Conservation (phyloP, 1,140 invertebrate species). For the Calliphora vicina region DNA sequence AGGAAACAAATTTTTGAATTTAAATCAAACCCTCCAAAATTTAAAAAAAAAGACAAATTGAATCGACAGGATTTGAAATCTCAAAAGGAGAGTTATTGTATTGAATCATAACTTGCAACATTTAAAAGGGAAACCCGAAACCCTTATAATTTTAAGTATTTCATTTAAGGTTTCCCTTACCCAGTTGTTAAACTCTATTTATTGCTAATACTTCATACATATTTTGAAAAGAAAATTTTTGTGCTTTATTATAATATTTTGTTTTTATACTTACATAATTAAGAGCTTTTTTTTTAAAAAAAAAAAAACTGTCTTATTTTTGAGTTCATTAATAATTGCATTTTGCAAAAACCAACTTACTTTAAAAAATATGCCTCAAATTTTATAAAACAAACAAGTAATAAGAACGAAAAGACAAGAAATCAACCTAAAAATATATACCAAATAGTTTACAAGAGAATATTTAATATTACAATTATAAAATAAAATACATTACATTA, state of each 20-base stretch:
- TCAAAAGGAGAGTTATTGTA: neutral
- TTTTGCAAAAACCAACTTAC: too few relatives aligned
- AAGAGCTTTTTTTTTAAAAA: too few relatives aligned
- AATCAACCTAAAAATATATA: neutral
- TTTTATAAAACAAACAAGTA: neutral
- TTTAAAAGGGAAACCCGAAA: neutral
- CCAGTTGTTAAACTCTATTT: neutral
- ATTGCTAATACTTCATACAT: neutral
- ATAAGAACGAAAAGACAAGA: neutral
- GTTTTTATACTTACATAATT: neutral
- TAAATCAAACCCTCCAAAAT: neutral
- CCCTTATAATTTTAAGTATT: too few relatives aligned
- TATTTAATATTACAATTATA: neutral
- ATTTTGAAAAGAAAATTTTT: neutral
- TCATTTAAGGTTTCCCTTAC: too few relatives aligned
- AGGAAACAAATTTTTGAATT: conserved; percentile 58
- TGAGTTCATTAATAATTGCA: too few relatives aligned
- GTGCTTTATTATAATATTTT: neutral
- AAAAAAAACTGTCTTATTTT: too few relatives aligned
- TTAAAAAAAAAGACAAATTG: neutral
- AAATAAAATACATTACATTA: neutral
- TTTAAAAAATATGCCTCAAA: neutral
- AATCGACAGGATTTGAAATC: neutral
- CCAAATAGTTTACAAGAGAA: neutral
- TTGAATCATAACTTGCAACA: too few relatives aligned